Conservation (phyloP, 2,797 vertebrate species). For the Chiloscyllium punctatum region DNA sequence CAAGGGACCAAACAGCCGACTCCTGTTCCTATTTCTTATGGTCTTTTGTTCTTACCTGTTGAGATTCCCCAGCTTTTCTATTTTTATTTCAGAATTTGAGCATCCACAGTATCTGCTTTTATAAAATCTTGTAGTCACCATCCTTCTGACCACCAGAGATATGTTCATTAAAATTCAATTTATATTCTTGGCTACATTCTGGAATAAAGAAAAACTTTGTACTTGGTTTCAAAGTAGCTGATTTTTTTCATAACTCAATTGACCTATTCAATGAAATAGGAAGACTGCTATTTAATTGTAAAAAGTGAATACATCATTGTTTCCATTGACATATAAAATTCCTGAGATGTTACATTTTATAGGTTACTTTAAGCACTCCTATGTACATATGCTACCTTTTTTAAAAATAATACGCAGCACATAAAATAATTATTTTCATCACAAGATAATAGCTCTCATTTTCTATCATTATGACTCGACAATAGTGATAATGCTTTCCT, state of each 20-base stretch:
- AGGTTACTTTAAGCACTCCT: background rate
- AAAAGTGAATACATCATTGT: background rate
- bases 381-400: background rate
- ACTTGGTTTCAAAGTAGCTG: background rate
- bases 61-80: no score
- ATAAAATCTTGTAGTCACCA: background rate
- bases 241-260: background rate
- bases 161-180: background rate
- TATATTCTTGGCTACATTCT: background rate
- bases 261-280: background rate
- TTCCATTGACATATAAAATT: background rate
- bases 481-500: background rate
- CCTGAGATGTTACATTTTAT: background rate
- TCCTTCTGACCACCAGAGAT: background rate
- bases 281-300: background rate
- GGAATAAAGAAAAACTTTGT: background rate
- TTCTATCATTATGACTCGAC: background rate
- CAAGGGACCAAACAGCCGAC: no score
- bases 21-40: no score
- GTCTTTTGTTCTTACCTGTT: no score
- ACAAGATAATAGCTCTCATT: background rate
- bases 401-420: background rate
- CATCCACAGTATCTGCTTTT: no score
- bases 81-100: no score
- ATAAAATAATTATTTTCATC: background rate